Conservation (phyloP, 1,140 invertebrate genomes). For the Drosophila kohkoa region DNA sequence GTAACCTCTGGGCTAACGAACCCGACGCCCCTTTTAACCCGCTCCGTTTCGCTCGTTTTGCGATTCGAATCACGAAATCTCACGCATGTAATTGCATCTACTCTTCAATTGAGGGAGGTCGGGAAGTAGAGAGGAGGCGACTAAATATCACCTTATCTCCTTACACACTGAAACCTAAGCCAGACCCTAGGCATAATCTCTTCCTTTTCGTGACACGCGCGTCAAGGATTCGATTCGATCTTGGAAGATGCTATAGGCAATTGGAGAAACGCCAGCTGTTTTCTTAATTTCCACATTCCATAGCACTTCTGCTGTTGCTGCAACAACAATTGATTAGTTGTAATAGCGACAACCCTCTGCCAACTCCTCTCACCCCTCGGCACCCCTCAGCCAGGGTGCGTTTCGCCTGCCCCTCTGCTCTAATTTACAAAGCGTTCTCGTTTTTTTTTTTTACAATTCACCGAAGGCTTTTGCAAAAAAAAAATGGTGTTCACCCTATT, state of each 20-base stretch:
- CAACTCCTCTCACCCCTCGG: constrained; percentile 15
- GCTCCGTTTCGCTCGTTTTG: constrained; percentile 31
- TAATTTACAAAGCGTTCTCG: constrained; percentile 54
- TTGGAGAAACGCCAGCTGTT: constrained; percentile 63
- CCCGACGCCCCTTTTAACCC: constrained; percentile 42
- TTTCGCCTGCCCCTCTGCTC: constrained; percentile 45
- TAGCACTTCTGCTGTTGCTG: constrained; percentile 2
- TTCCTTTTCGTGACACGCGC: constrained; percentile 59
- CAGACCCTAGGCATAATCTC: constrained; percentile 54
- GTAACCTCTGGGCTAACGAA: constrained; percentile 22
- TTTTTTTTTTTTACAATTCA: constrained; percentile 46
- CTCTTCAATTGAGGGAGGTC: no score
- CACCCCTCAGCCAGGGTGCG: background rate
- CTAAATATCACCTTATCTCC: constrained; percentile 50
- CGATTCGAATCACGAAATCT: constrained; percentile 72
- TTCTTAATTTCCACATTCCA: constrained; percentile 51
- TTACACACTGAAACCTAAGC: constrained; percentile 5
- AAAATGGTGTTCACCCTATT: constrained; percentile 59
- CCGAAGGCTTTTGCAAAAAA: constrained; percentile 30
- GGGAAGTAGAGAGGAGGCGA: constrained; percentile 16
- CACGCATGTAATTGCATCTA: constrained; percentile 75
- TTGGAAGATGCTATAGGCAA: constrained; percentile 16
- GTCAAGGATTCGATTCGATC: constrained; percentile 26
- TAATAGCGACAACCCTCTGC: constrained; percentile 51
- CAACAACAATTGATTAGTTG: constrained; percentile 57